phyloP scores from a whole-genome alignment of 2,888 invertebrate genomes.

The Leucozona laternaria region DNA sequence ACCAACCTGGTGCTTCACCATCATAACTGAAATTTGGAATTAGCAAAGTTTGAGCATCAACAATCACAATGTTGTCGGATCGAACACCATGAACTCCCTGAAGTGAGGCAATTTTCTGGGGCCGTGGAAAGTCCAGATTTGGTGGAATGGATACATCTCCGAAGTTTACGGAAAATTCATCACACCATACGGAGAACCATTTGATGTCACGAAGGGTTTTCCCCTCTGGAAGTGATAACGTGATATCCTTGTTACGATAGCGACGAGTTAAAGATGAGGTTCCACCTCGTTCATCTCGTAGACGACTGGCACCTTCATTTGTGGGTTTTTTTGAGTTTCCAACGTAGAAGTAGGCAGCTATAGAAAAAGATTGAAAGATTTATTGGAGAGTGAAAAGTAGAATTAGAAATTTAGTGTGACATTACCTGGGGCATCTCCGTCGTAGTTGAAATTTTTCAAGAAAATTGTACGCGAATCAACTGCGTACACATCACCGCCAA shows the following conservation, averaged over 20 bases:
- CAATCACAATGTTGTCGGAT: conserved; percentile 94
- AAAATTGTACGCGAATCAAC: conserved; percentile 94
- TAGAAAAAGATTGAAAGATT: background rate
- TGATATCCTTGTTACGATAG: conserved; percentile 92
- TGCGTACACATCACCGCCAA: conserved; percentile 93
- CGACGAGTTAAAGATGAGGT: conserved; percentile 88
- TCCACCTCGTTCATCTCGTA: conserved; percentile 93
- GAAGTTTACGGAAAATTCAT: conserved; percentile 95
- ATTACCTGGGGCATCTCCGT: conserved; percentile 94
- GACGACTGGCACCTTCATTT: conserved; percentile 87
- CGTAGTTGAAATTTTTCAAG: conserved; percentile 94
- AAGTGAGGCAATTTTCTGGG: conserved; percentile 91
- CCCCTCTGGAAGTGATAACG: conserved; percentile 94
- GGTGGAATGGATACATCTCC: conserved; percentile 93
- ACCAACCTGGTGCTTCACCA: conserved; percentile 94
- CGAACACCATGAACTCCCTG: conserved; percentile 92
- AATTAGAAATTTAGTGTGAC: background rate
- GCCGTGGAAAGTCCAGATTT: conserved; percentile 91
- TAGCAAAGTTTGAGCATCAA: conserved; percentile 96
- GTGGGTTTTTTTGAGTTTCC: conserved; percentile 89
- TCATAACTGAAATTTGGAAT: conserved; percentile 96
- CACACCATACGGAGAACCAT: conserved; percentile 97
- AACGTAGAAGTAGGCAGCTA: conserved; percentile 96
- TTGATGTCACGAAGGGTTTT: conserved; percentile 91
- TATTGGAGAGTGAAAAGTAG: background rate